phyloP scores from a whole-genome alignment of 2,113 vertebrate genomes.

The Chauna torquata region DNA sequence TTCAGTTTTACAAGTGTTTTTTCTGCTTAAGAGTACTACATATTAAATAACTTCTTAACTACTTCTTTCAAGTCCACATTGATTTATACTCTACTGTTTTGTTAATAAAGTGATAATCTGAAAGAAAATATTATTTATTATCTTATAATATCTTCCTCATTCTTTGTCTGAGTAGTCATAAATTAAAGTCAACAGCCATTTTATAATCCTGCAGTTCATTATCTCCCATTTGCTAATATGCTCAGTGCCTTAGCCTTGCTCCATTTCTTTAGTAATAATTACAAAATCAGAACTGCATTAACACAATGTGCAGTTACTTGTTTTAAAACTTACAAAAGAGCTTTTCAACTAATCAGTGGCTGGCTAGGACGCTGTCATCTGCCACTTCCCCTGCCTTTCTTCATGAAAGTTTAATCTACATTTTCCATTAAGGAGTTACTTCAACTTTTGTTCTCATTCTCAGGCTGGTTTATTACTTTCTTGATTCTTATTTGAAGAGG shows the following conservation, averaged over 20 bases:
- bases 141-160: slow-evolving; percentile 60
- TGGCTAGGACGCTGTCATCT: slow-evolving; percentile 8
- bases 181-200: slow-evolving; percentile 75
- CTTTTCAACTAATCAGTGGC: not conserved
- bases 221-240: slow-evolving; percentile 66
- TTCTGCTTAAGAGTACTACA: not conserved
- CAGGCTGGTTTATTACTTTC: not conserved
- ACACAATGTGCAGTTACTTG: slow-evolving; percentile 14
- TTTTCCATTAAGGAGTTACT: slow-evolving; percentile 30
- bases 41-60: not conserved
- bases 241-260: slow-evolving; percentile 48
- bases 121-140: slow-evolving; percentile 75
- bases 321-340: slow-evolving; percentile 9
- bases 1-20: not conserved
- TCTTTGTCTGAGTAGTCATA: slow-evolving; percentile 64
- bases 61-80: not conserved
- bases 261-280: slow-evolving; percentile 55
- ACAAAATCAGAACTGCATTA: slow-evolving; percentile 59
- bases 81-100: slow-evolving; percentile 65
- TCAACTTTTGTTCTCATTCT: not conserved
- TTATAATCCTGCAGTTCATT: slow-evolving; percentile 74
- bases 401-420: slow-evolving; percentile 19
- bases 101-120: slow-evolving; percentile 72
- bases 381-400: not conserved
- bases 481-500: not conserved